phyloP scores from a whole-genome alignment of 1,140 invertebrate species.

The Eurosta solidaginis region DNA sequence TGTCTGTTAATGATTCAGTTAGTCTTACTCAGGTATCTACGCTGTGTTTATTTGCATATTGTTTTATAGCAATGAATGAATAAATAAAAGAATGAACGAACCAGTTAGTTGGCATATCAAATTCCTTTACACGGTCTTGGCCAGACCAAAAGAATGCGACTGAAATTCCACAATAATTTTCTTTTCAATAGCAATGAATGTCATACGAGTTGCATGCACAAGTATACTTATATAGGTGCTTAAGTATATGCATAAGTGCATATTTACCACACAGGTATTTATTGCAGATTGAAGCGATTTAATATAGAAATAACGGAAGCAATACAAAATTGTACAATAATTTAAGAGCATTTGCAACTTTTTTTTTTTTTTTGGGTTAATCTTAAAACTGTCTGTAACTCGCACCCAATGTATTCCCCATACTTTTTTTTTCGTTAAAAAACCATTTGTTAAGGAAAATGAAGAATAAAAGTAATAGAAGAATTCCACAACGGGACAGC shows the following conservation, averaged over 20 bases:
- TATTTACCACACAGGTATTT: not conserved
- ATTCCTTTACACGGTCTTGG: slow-evolving; percentile 11
- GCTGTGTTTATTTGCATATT: not conserved
- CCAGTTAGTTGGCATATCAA: not conserved
- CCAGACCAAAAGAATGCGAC: slow-evolving; percentile 8
- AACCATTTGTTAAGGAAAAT: too few species aligned
- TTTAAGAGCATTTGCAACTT: too few species aligned
- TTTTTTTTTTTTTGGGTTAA: too few species aligned
- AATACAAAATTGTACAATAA: too few species aligned
- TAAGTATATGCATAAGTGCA: not conserved
- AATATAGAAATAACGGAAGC: too few species aligned
- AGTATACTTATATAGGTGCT: not conserved
- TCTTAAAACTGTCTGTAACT: too few species aligned
- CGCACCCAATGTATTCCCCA: too few species aligned
- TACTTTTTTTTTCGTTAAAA: too few species aligned
- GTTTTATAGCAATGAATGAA: not conserved
- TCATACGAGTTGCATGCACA: not conserved
- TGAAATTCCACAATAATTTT: slow-evolving; percentile 23
- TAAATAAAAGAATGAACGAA: slow-evolving; percentile 21
- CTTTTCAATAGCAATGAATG: slow-evolving; percentile 11
- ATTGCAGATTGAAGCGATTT: not conserved
- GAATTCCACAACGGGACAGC: too few species aligned
- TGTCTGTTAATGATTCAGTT: slow-evolving; percentile 12
- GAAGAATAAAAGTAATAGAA: too few species aligned
- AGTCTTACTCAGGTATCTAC: not conserved